Conservation (phyloP, 1,140 invertebrate genomes). For the Drosophila nigrodunni region DNA sequence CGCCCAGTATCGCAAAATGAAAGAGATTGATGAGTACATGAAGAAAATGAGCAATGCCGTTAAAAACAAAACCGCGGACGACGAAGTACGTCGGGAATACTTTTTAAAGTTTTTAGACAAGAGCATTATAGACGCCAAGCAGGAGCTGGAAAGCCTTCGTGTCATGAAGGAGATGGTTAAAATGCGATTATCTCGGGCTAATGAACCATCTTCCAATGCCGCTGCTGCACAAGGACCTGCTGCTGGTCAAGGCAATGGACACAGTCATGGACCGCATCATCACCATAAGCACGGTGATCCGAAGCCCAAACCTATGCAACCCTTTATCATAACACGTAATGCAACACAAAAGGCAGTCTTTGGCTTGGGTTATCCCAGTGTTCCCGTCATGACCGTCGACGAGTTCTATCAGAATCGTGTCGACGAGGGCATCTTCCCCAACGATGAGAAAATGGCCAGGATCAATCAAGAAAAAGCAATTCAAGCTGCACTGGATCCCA, state of each 20-base stretch:
- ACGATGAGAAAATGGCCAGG: constrained; percentile 75
- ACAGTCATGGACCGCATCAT: constrained; percentile 57
- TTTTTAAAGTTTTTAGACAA: constrained; percentile 91
- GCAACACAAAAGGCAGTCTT: constrained; percentile 96
- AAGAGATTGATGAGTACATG: constrained; percentile 91
- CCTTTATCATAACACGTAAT: constrained; percentile 97
- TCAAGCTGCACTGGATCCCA: constrained; percentile 85
- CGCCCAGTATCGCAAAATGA: constrained; percentile 91
- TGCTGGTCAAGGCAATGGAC: constrained; percentile 26
- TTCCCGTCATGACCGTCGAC: constrained; percentile 96
- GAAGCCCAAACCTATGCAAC: constrained; percentile 88
- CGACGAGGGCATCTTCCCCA: constrained; percentile 89
- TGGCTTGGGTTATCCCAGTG: constrained; percentile 96
- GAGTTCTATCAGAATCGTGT: constrained; percentile 97
- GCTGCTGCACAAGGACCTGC: background rate
- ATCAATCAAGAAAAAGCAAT: constrained; percentile 78
- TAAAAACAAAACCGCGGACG: constrained; percentile 89
- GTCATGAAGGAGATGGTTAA: constrained; percentile 91
- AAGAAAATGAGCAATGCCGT: constrained; percentile 88
- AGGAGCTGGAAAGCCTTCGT: constrained; percentile 91
- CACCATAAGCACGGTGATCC: constrained; percentile 48
- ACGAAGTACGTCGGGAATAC: constrained; percentile 93
- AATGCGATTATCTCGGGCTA: constrained; percentile 85
- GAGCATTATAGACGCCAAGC: constrained; percentile 90
- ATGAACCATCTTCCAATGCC: background rate